Evolutionary conservation across 2,113 vertebrate species (phyloP), one percentile per base, ranked within the genome.

Genomic region (Microcebus jonahi): DNA sequence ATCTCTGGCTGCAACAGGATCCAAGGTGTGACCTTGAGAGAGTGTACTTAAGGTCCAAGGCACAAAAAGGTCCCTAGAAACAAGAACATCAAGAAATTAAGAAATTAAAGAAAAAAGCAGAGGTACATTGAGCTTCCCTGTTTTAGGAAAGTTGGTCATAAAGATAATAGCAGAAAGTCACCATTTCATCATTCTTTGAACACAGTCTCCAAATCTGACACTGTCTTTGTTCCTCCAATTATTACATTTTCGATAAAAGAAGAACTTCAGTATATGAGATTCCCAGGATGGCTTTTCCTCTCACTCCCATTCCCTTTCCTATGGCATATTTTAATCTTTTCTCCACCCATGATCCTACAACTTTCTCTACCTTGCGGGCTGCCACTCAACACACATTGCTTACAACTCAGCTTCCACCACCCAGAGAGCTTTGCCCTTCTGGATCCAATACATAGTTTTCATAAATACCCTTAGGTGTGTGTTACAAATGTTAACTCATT

Each of bases 401-500:
- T 85, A 76, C 12, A 91, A 48, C 8, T 81, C 34, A 85, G 18
- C 39, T 50, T 77, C 67, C 9, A n/a, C 21, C 2, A 90, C 59
- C 29, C 31, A 70, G n/a, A 91, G 61, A 68, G 23, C 3, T 86
- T 61, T 65, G 29, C 8, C 34, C 2, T 95, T 92, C 31, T 82
- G 50, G n/a, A 79, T 94, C 25, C 57, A 93, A 73, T 76, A 55
- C 0, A 27, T 42, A 25, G 48, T n/a, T 59, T 95, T 70, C 36
- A 55, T 39, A 92, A 81, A 91, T 68, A 89, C 2, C 1, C 17
- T 73, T n/a, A 83, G 75, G 34, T 79, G 4, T 87, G 13, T 36
- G 20, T 53, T 84, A 81, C 21, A 96, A 92, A 92, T 57, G 85
- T 86, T 67, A 96, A 45, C 48, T 73, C 70, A 94, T 57, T 94